phyloP scores from a whole-genome alignment of 1,140 invertebrate genomes.

The Pteromalus puparum region DNA sequence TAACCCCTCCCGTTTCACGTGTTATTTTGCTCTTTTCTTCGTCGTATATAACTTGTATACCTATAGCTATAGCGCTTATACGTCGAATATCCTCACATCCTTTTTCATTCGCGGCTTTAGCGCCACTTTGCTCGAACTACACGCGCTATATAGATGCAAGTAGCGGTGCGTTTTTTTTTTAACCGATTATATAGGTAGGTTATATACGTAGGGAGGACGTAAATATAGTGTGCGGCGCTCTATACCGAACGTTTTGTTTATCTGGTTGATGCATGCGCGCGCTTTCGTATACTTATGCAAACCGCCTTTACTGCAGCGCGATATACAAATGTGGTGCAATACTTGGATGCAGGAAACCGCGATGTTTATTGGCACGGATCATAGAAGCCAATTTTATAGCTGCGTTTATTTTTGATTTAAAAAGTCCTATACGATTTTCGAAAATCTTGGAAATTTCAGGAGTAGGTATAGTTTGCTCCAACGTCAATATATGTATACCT shows the following conservation, averaged over 20 bases:
- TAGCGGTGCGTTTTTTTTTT: background rate
- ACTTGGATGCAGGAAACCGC: background rate
- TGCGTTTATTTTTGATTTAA: too few species aligned
- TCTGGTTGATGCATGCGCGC: background rate
- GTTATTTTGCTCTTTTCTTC: constrained; percentile 12
- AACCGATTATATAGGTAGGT: background rate
- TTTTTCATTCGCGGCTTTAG: constrained; percentile 9
- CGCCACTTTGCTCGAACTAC: constrained; percentile 19
- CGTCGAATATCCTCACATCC: background rate
- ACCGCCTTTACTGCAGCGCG: background rate
- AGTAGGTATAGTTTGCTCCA: too few species aligned
- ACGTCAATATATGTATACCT: too few species aligned
- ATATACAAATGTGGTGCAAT: background rate
- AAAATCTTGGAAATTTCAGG: too few species aligned
- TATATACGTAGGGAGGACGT: background rate
- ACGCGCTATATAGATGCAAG: background rate
- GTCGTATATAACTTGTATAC: background rate
- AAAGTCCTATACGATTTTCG: too few species aligned
- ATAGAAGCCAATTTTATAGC: background rate
- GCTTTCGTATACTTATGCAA: background rate
- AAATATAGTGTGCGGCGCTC: background rate
- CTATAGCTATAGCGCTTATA: too few species aligned
- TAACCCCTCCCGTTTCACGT: constrained; percentile 8
- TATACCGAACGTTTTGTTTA: constrained; percentile 7
- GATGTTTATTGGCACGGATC: background rate